Base-by-base conservation (phyloP, 2,888 invertebrate species). In the Tuberolachnus salignus region DNA sequence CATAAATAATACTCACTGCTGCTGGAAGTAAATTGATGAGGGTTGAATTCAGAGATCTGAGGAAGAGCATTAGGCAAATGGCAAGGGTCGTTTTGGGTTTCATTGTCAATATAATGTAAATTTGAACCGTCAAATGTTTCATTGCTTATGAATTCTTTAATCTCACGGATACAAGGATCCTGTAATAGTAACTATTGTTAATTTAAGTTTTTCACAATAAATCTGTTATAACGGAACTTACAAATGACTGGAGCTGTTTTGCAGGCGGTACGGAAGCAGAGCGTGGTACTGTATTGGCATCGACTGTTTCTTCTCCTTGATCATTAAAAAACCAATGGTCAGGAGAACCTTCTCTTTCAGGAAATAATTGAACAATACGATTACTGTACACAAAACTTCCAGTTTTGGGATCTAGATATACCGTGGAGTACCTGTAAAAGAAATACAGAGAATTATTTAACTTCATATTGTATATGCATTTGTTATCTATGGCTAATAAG, bases 31-130 rank as follows among this genome's bases (percentile, higher is more conserved):
- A 80, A 81, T 46, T 80, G 80, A n/a, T 88, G 87, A 14, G 88
- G 86, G 69, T 86, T 86, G 83, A 88, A 88, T 84, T 88, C 88
- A 4, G 87, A 88, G 82, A 88, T 88, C 84, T 87, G 87, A 13
- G 87, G 88, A 63, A 81, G 34, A 26, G 81, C 53, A 19, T 80
- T 26, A 11, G 66, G 74, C 21, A 67, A 53, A 67, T 46, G 78
- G 59, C 69, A 49, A 51, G 59, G 42, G 49, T 78, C 59, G 21
- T 59, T 46, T 61, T 69, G 78, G 14, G 69, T 78, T 11, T 69
- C 78, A 26, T 69, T 69, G 57, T 78, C 59, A 51, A 49, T 59
- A 19, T 69, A 69, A 59, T 69, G 46, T 44, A 69, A 34, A 61
- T 69, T 34, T 3, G 67, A 59, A n/a, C 21, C 34, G 9, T 78